Evolutionary conservation across 1,140 invertebrate genomes (phyloP).

Genomic region (Leptinotarsa undecemlineata): DNA sequence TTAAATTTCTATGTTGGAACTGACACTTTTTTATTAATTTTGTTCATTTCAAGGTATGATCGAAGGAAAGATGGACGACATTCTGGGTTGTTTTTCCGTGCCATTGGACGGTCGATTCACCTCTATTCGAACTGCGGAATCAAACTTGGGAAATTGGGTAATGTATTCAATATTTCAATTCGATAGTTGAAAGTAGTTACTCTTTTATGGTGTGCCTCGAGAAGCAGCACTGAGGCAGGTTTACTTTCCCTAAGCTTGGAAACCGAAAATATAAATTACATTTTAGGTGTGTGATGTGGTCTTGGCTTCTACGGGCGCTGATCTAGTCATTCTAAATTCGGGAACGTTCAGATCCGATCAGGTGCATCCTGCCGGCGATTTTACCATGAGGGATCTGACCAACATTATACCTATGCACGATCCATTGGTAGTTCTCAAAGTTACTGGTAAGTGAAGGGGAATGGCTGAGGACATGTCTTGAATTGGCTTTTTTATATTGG

Average conservation of each 20-base stretch:
- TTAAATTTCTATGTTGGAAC: too few relatives aligned
- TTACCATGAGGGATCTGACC: constrained; percentile 80
- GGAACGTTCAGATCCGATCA: constrained; percentile 83
- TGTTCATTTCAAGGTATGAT: constrained; percentile 65
- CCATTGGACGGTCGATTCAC: constrained; percentile 84
- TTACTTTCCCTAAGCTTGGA: too few relatives aligned
- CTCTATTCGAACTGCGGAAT: constrained; percentile 77
- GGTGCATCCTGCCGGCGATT: constrained; percentile 77
- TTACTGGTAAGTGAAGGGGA: constrained; percentile 50
- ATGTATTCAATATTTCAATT: neutral
- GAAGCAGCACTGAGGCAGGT: too few relatives aligned
- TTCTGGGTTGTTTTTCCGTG: constrained; percentile 79
- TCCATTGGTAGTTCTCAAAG: constrained; percentile 73
- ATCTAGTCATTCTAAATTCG: constrained; percentile 84
- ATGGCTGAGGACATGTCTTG: too few relatives aligned
- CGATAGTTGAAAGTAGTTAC: too few relatives aligned
- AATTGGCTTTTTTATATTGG: too few relatives aligned
- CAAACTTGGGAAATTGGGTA: constrained; percentile 88
- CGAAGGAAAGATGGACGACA: constrained; percentile 79
- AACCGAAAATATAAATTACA: too few relatives aligned
- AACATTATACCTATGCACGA: constrained; percentile 84
- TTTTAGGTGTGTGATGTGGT: constrained; percentile 76
- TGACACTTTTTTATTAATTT: constrained; percentile 21
- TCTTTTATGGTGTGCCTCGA: too few relatives aligned
- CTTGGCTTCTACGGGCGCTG: constrained; percentile 78